These are phyloP conservation scores for Vulpes ferrilata DNA, from an alignment of 2,113 vertebrate genomes.

Conservation along the genomic window DNA sequence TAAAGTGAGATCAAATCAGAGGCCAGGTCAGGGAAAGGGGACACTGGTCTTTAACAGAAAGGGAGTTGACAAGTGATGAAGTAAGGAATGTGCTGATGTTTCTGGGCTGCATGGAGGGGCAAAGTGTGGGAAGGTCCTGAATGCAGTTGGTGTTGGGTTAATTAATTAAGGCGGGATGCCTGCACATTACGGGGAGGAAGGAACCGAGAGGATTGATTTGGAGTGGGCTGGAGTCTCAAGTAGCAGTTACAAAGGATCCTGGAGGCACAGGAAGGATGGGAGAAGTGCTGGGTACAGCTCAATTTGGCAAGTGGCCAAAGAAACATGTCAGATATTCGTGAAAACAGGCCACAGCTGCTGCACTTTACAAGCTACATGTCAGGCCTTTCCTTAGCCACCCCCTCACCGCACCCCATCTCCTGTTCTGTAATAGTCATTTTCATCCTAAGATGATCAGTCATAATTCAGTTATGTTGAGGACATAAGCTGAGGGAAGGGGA, in stretches of 20 bases:
- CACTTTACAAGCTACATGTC: constrained; percentile 68
- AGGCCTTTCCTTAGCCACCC: constrained; percentile 61
- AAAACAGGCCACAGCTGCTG: constrained; percentile 91
- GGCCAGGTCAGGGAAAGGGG: constrained; percentile 83
- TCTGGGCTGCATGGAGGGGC: constrained; percentile 83
- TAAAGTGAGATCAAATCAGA: constrained; percentile 82
- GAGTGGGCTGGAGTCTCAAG: constrained; percentile 70
- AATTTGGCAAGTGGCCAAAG: constrained; percentile 85
- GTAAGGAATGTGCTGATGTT: constrained; percentile 93
- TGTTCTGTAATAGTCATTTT: constrained; percentile 71
- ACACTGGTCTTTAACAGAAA: constrained; percentile 86
- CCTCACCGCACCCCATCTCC: background rate
- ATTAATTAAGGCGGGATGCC: constrained; percentile 88
- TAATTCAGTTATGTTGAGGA: constrained; percentile 78
- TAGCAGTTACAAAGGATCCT: constrained; percentile 83
- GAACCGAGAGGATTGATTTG: constrained; percentile 76
- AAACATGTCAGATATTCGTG: constrained; percentile 90
- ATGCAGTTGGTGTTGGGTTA: constrained; percentile 86
- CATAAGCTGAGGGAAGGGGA: constrained; percentile 46
- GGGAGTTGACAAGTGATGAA: constrained; percentile 91
- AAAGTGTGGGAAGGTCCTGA: constrained; percentile 89
- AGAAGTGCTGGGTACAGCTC: constrained; percentile 84
- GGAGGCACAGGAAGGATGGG: constrained; percentile 80
- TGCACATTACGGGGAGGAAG: constrained; percentile 80
- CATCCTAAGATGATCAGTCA: constrained; percentile 70